Conservation (phyloP, 2,113 vertebrate species). For the Chaenocephalus aceratus region DNA sequence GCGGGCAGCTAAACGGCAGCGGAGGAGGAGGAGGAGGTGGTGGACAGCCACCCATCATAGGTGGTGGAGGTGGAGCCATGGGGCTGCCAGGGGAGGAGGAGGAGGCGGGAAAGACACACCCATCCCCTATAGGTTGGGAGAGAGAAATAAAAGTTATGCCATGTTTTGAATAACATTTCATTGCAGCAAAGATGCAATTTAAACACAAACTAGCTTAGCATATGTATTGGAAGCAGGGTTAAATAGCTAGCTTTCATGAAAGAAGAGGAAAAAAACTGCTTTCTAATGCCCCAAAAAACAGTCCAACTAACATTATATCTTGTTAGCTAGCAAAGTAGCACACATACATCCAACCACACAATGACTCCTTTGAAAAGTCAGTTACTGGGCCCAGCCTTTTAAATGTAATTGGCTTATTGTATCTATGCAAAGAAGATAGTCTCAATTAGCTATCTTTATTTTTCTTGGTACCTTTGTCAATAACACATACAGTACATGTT, state of each 20-base stretch:
- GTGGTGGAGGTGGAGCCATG: slow-evolving; percentile 82
- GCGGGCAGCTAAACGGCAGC: slow-evolving; percentile 85
- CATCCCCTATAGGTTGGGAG: slow-evolving; percentile 79
- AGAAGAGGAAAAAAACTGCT: neutral
- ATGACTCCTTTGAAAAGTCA: neutral
- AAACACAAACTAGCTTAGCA: neutral
- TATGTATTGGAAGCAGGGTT: neutral
- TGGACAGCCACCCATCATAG: slow-evolving; percentile 84
- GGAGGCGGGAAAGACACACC: slow-evolving; percentile 74
- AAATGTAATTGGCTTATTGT: no score
- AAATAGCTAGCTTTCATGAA: neutral
- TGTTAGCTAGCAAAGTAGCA: neutral
- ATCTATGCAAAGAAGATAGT: no score
- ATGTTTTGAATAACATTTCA: neutral
- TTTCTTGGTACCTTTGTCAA: neutral
- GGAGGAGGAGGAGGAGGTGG: slow-evolving; percentile 88
- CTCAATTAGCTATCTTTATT: neutral
- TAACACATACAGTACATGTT: neutral
- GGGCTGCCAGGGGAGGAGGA: slow-evolving; percentile 89
- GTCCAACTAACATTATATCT: neutral
- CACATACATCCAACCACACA: neutral
- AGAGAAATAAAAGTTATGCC: neutral
- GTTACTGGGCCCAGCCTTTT: neutral
- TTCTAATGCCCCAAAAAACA: neutral
- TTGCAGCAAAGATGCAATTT: no score